phyloP scores from a whole-genome alignment of 2,113 vertebrate genomes.

The Thomomys bottae region DNA sequence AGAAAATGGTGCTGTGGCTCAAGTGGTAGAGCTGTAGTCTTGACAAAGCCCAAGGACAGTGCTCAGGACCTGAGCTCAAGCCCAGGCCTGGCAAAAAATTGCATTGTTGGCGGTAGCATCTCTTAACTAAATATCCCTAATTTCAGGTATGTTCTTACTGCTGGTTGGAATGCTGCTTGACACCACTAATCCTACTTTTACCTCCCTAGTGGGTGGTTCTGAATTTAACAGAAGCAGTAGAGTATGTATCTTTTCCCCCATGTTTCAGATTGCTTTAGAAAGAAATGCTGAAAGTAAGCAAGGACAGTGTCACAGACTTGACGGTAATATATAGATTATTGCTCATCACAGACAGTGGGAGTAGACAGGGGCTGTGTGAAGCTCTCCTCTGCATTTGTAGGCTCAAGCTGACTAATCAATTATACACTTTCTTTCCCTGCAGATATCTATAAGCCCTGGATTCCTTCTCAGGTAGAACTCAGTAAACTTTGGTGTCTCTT shows the following conservation, averaged over 20 bases:
- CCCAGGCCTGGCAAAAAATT: too few species aligned
- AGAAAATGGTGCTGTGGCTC: too few species aligned
- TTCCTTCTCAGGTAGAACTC: conserved; percentile 42
- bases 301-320: not conserved
- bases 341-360: not conserved
- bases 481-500: not conserved
- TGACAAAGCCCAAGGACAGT: too few species aligned
- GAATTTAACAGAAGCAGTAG: not conserved
- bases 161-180: not conserved
- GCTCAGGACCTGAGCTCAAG: too few species aligned
- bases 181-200: not conserved
- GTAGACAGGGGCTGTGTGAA: not conserved
- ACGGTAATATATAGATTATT: not conserved
- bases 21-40: too few species aligned
- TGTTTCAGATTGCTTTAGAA: not conserved
- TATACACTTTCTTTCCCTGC: conserved; percentile 5
- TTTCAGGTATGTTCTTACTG: not conserved
- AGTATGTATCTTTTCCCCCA: not conserved
- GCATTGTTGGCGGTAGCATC: not conserved
- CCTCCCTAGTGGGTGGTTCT: not conserved
- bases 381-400: not conserved
- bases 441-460: not conserved
- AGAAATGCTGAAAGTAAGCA: too few species aligned
- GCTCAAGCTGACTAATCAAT: not conserved
- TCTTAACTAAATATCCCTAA: not conserved